Percentiles rank a stretch among this genome's conserved stretches.
Conservation (phyloP, 2,113 vertebrate species). For the Carlito syrichta region DNA sequence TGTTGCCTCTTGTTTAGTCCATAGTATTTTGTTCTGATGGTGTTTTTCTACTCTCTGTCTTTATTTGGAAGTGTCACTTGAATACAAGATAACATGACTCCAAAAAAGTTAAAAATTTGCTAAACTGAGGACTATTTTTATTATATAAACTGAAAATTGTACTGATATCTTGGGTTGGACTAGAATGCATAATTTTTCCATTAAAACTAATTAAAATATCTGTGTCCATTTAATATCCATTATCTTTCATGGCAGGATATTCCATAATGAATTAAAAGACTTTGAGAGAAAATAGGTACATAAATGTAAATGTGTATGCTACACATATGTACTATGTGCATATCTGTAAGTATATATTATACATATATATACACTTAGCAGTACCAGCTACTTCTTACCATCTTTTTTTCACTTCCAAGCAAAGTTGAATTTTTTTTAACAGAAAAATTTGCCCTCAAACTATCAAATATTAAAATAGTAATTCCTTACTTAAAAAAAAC, state of each 20-base stretch:
- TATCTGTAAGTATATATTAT: neutral
- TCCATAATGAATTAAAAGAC: neutral
- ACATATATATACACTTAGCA: neutral
- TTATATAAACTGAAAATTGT: neutral
- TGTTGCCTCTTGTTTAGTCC: neutral
- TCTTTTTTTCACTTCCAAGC: neutral
- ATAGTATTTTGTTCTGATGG: neutral
- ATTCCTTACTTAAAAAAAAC: constrained; percentile 32
- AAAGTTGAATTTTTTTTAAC: neutral
- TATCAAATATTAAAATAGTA: constrained; percentile 37
- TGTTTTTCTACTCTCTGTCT: neutral
- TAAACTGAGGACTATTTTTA: neutral
- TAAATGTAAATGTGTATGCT: neutral
- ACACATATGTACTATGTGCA: neutral
- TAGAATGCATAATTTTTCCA: neutral
- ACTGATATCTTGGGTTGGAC: neutral
- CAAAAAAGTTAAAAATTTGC: neutral
- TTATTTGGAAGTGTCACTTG: neutral
- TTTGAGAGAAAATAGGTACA: neutral
- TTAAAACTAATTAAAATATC: constrained; percentile 21
- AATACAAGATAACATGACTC: neutral
- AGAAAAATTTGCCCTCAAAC: neutral
- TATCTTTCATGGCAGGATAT: neutral
- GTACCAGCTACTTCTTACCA: neutral
- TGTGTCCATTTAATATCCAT: neutral